Evolutionary conservation across 2,113 vertebrate species (phyloP).

Genomic region (Dryoscopus gambensis): DNA sequence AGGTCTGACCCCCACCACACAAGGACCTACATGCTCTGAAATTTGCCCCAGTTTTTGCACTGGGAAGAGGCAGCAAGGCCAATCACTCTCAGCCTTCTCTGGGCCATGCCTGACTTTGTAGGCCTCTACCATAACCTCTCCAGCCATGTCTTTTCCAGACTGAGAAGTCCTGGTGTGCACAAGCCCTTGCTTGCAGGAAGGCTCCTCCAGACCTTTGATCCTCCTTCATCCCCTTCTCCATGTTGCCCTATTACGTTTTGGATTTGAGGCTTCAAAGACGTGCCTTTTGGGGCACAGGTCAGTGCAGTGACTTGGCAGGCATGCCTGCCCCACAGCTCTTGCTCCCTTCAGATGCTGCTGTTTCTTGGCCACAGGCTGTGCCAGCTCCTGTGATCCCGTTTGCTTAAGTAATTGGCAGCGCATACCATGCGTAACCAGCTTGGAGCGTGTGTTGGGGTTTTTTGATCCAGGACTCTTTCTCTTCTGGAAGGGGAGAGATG

Average conservation of each 20-base stretch:
- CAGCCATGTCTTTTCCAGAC: not conserved
- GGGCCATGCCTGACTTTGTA: not conserved
- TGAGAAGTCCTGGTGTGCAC: not conserved
- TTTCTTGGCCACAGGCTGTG: not conserved
- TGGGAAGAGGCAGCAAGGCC: not conserved
- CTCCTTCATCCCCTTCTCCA: not conserved
- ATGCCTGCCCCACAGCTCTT: not conserved
- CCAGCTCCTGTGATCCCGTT: not conserved
- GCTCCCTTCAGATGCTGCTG: not conserved
- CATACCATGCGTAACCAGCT: not conserved
- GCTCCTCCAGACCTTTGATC: conserved; percentile 16
- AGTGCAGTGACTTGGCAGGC: not conserved
- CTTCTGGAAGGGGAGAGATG: not conserved
- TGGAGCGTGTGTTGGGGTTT: not conserved
- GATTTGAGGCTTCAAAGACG: not conserved
- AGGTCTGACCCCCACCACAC: accelerated
- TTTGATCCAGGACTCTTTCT: not conserved
- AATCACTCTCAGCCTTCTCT: not conserved
- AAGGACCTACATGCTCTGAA: not conserved
- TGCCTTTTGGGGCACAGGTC: not conserved
- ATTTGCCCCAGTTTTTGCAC: not conserved
- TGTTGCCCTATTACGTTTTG: not conserved
- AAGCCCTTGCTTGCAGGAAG: conserved; percentile 3
- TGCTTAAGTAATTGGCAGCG: not conserved
- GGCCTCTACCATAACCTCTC: not conserved